These are phyloP conservation scores for Anthopleura sola DNA, from an alignment of 64 coral and sea anemone genomes.

Conservation along the genomic window DNA sequence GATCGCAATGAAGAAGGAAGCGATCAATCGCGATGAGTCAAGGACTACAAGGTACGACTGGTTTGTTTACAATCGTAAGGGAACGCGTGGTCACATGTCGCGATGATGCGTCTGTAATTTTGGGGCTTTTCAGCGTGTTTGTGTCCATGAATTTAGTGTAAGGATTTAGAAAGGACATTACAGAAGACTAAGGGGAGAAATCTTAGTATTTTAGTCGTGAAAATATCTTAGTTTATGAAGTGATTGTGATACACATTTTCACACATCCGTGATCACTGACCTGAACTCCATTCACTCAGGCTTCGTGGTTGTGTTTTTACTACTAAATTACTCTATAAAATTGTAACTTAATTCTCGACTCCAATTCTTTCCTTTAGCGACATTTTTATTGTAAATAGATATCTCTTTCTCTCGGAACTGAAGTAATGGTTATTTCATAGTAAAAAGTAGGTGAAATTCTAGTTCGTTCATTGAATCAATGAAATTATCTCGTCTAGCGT, in stretches of 20 bases:
- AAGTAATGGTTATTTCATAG: neutral
- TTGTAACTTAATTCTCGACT: neutral
- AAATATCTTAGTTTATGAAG: neutral
- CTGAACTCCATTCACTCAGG: neutral
- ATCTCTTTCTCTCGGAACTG: neutral
- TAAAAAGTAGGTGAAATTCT: neutral
- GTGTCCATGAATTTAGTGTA: neutral
- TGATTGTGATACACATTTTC: neutral
- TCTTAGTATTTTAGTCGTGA: neutral
- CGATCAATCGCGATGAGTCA: constrained; percentile 49
- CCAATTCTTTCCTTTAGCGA: neutral
- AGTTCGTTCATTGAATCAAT: constrained; percentile 27
- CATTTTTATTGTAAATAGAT: neutral
- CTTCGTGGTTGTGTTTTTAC: neutral
- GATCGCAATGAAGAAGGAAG: constrained; percentile 24
- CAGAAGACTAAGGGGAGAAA: neutral
- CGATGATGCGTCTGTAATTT: neutral
- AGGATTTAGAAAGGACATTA: neutral
- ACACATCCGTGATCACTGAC: neutral
- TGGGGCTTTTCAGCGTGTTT: neutral
- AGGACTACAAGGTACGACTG: neutral
- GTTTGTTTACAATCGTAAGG: constrained; percentile 29
- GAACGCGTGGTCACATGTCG: constrained; percentile 25
- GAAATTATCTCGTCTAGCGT: neutral
- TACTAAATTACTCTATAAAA: neutral